Evolutionary conservation across 1,140 invertebrate genomes (phyloP).

Genomic region (Scylla paramamosain): DNA sequence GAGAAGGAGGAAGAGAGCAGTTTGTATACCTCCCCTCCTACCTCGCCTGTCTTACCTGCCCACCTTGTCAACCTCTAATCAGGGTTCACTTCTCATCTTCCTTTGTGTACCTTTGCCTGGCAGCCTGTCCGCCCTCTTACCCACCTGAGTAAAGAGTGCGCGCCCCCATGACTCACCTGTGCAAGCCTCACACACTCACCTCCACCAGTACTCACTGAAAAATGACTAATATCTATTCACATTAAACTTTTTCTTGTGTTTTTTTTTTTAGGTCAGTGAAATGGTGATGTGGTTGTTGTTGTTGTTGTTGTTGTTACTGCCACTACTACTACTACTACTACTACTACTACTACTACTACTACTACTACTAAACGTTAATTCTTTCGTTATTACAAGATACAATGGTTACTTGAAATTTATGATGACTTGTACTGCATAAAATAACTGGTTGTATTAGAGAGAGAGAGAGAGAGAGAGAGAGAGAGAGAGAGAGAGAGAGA

Average conservation of each 20-base stretch:
- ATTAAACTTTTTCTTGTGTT: not conserved
- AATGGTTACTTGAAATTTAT: too few relatives aligned
- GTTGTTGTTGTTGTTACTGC: not conserved
- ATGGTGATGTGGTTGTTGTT: too few relatives aligned
- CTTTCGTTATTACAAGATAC: too few relatives aligned
- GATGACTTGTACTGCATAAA: too few relatives aligned
- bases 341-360: constrained; percentile 23
- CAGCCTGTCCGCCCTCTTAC: too few relatives aligned
- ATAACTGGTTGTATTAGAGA: not conserved
- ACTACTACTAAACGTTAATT: not conserved
- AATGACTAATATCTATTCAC: not conserved
- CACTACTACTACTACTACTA: constrained; percentile 12
- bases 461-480: not conserved
- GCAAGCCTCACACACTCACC: not conserved
- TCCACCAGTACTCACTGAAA: not conserved
- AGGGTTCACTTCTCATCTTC: too few relatives aligned
- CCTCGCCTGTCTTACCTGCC: not conserved
- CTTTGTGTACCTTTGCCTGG: too few relatives aligned
- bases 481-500: not conserved
- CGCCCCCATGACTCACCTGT: not conserved
- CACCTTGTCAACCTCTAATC: not conserved
- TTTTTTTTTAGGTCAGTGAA: too few relatives aligned
- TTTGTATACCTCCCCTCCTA: too few relatives aligned
- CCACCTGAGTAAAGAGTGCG: too few relatives aligned
- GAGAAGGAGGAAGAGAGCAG: too few relatives aligned